Base-by-base conservation (phyloP, 2,113 vertebrate species). In the Trematocara marginatum region DNA sequence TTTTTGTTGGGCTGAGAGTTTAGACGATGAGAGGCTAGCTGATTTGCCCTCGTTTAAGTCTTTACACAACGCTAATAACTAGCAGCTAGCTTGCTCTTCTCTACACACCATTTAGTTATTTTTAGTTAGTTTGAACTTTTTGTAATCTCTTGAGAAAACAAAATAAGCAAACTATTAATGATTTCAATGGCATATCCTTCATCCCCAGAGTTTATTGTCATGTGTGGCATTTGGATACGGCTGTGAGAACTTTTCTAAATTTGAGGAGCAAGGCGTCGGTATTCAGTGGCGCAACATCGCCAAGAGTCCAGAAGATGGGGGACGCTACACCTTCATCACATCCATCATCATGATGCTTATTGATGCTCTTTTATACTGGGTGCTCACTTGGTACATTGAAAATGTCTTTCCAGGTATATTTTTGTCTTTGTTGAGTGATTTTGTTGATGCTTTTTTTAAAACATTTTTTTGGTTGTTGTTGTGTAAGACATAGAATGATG, bases 351-450 rank as follows among this genome's bases (percentile, higher is more conserved):
- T 99, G 97, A 99, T 99, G 98, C 92, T 99, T 4, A 86, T 97
- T 0, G 98, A 99, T 31, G 89, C 97, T 3, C 85, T 95, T 35
- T 61, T 99, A 0, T 98, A 99, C 78, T 97, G 97, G 53, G 86
- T 97, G 34, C 96, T 99, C 95, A 99, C 98, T 1, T 99, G 98
- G 98, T 99, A 99, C 95, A 98, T 99, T 18, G 98, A 99, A 88
- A 97, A 97, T 2, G 97, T 99, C 81, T 99, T 97, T 82, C 99
- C 99, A 97, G 99, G 99, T 99, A 66, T 66, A 66, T 38, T 66
- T 66, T 38, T 66, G 10, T 38, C 6, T 38, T 66, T 66, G 61
- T 66, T 20, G 18, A 38, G 38, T 20, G 2, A 66, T 66, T 0
- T 66, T 66, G 34, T 20, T 66, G 59, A 38, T 64, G 59, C 34